Evolutionary conservation across 2,113 vertebrate species (phyloP).

Genomic region (Cisticola juncidis): DNA sequence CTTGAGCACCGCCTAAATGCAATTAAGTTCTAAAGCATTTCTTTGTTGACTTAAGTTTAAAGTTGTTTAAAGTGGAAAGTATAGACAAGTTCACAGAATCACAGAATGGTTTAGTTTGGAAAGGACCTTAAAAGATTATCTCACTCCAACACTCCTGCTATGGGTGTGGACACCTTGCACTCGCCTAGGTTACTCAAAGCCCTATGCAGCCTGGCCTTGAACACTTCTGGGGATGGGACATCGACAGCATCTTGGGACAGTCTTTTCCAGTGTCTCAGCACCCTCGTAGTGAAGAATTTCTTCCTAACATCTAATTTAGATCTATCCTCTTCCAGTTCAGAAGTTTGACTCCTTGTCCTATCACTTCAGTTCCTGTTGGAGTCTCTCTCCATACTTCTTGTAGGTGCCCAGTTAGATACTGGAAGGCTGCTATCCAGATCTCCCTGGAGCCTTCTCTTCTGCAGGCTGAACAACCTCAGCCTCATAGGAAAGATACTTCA

Average conservation of each 20-base stretch:
- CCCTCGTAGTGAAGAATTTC: not conserved
- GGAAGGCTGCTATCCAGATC: not conserved
- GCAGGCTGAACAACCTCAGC: not conserved
- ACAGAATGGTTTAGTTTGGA: not conserved
- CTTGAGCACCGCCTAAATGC: not conserved
- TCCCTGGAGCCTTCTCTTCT: not conserved
- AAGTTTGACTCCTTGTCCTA: fast-evolving
- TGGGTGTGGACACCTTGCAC: not conserved
- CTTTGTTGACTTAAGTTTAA: not conserved
- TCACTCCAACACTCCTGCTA: fast-evolving
- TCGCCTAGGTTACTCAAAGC: not conserved
- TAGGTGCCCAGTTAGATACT: not conserved
- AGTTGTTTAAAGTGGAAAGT: not conserved
- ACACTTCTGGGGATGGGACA: not conserved
- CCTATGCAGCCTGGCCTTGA: not conserved
- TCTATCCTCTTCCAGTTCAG: not conserved
- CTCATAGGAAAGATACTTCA: not conserved
- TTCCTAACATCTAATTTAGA: not conserved
- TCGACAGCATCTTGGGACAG: not conserved
- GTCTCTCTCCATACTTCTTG: not conserved
- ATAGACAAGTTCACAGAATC: not conserved
- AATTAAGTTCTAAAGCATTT: not conserved
- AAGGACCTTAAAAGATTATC: not conserved
- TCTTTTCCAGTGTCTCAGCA: not conserved
- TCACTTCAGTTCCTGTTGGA: not conserved